Evolutionary conservation across 2,113 vertebrate species (phyloP).

Genomic region (Myotis yumanensis): DNA sequence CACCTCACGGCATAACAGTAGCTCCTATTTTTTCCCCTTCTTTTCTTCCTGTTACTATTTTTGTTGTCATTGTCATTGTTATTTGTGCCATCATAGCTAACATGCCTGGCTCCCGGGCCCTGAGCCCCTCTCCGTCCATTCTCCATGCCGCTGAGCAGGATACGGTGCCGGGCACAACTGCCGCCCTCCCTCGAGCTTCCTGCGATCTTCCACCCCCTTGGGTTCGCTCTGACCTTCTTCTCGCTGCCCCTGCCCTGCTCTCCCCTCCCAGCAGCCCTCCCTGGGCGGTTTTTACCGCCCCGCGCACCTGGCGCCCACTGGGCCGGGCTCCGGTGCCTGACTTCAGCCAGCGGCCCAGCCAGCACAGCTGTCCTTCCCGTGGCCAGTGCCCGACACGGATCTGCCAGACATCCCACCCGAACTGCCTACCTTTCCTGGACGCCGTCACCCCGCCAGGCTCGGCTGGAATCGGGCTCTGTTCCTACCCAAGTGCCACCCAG

Average conservation of each 20-base stretch:
- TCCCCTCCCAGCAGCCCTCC: neutral
- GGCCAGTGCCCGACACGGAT: neutral
- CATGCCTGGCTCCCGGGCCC: neutral
- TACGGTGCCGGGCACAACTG: rapidly evolving
- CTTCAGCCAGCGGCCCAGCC: neutral
- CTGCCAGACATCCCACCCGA: slow-evolving; percentile 42
- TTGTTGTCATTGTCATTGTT: rapidly evolving
- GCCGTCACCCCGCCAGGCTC: neutral
- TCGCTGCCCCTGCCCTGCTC: neutral
- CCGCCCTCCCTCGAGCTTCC: neutral
- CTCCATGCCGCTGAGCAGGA: rapidly evolving
- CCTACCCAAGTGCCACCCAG: slow-evolving; percentile 36
- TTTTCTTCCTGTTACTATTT: rapidly evolving
- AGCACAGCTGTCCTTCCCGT: slow-evolving; percentile 51
- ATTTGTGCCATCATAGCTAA: rapidly evolving
- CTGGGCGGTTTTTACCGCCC: neutral
- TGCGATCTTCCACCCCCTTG: neutral
- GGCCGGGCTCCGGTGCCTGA: neutral
- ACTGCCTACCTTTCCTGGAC: slow-evolving; percentile 18
- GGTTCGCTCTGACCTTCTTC: neutral
- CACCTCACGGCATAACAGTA: rapidly evolving
- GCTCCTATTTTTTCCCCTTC: neutral
- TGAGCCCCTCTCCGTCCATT: too few species aligned
- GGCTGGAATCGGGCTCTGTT: neutral
- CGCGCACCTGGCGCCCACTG: neutral